phyloP scores from a whole-genome alignment of 2,113 vertebrate genomes.

The Epinephelus fuscoguttatus region DNA sequence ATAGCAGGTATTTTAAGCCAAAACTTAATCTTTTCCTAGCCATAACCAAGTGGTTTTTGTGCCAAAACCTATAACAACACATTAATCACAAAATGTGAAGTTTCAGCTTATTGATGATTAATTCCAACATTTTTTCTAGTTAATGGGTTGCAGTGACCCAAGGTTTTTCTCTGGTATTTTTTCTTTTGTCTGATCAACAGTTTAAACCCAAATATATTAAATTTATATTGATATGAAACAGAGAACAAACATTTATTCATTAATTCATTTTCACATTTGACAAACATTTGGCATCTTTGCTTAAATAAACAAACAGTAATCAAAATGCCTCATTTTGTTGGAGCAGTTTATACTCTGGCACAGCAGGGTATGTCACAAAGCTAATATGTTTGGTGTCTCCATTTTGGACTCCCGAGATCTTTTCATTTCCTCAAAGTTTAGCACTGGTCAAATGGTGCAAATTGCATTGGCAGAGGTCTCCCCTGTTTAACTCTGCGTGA shows the following conservation, averaged over 20 bases:
- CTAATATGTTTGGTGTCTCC: background rate
- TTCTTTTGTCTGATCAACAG: too few relatives aligned
- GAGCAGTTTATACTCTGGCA: background rate
- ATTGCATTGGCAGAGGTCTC: background rate
- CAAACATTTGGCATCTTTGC: background rate
- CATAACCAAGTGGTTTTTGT: too few relatives aligned
- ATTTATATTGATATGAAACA: background rate
- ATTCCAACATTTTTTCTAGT: too few relatives aligned
- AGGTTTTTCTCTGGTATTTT: too few relatives aligned
- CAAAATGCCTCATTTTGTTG: background rate
- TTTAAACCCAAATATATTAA: too few relatives aligned
- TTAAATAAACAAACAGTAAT: background rate
- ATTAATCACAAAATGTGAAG: too few relatives aligned
- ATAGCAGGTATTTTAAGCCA: too few relatives aligned
- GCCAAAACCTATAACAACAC: too few relatives aligned
- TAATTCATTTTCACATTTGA: background rate
- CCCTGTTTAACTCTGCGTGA: background rate
- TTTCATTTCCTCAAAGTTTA: background rate
- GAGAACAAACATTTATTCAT: background rate
- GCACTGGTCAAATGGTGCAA: background rate
- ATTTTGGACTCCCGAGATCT: background rate
- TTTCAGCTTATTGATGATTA: too few relatives aligned
- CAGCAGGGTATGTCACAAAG: background rate
- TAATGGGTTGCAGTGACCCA: too few relatives aligned
- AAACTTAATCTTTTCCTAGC: too few relatives aligned